These are phyloP conservation scores for Pogona vitticeps DNA, from an alignment of 2,113 vertebrate genomes.

Conservation along the genomic window DNA sequence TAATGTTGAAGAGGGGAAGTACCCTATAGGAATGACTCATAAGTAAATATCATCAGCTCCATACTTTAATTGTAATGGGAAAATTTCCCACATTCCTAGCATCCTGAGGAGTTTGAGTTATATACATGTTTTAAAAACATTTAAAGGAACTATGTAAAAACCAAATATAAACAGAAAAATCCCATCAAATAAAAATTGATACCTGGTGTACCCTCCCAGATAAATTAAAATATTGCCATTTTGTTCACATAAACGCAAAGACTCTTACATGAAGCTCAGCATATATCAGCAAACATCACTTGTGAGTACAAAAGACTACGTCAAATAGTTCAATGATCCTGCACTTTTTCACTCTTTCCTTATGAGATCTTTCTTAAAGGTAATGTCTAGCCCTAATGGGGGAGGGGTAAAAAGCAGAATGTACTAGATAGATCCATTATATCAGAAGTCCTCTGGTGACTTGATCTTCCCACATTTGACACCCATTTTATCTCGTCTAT, in stretches of 20 bases:
- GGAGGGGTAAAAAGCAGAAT: no score
- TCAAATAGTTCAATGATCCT: no score
- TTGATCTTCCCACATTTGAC: no score
- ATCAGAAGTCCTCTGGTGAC: no score
- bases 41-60: not conserved
- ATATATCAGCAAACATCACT: no score
- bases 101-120: not conserved
- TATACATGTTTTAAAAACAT: not conserved
- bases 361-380: no score
- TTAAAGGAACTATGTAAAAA: not conserved
- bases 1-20: not conserved
- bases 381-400: no score
- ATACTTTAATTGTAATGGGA: not conserved
- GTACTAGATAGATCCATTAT: no score
- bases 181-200: not conserved
- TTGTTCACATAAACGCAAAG: not conserved
- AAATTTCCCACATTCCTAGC: not conserved
- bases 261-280: not conserved
- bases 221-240: not conserved
- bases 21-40: not conserved
- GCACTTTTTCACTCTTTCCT: no score
- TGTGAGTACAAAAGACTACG: no score
- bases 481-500: no score
- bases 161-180: not conserved
- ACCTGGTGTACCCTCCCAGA: no score